Conservation (phyloP, 1,140 invertebrate genomes). For the Archivesica marissinica region DNA sequence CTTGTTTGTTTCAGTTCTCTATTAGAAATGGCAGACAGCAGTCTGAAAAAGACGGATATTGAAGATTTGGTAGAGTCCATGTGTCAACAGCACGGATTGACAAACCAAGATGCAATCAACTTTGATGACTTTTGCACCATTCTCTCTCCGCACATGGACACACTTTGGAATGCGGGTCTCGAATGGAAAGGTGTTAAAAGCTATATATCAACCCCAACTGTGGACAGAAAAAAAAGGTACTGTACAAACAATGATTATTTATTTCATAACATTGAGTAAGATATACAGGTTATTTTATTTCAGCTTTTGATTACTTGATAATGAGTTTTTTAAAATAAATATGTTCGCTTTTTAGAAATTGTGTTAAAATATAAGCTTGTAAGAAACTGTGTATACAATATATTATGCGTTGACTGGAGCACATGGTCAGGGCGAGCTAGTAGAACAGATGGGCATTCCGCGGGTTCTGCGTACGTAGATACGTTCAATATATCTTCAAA, state of each 20-base stretch:
- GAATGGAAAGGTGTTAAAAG: constrained; percentile 78
- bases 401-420: too few relatives aligned
- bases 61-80: constrained; percentile 92
- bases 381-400: too few relatives aligned
- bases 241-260: too few relatives aligned
- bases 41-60: constrained; percentile 71
- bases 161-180: constrained; percentile 76
- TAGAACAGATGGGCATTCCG: too few relatives aligned
- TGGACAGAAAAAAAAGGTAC: constrained; percentile 45
- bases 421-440: too few relatives aligned
- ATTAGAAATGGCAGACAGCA: constrained; percentile 94
- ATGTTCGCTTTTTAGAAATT: too few relatives aligned
- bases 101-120: constrained; percentile 95
- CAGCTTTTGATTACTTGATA: too few relatives aligned
- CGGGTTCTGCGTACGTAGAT: too few relatives aligned
- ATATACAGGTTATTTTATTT: too few relatives aligned
- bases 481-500: too few relatives aligned
- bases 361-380: too few relatives aligned
- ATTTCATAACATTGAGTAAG: not conserved
- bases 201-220: constrained; percentile 18
- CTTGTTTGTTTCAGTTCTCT: constrained; percentile 90
- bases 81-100: constrained; percentile 95
- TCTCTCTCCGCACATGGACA: constrained; percentile 97
- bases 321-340: too few relatives aligned
- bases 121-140: constrained; percentile 93